Percentiles rank a stretch among this genome's conserved stretches.
Evolutionary conservation across 2,888 invertebrate genomes (phyloP).

Genomic region (Drosophila suboccidentalis): DNA sequence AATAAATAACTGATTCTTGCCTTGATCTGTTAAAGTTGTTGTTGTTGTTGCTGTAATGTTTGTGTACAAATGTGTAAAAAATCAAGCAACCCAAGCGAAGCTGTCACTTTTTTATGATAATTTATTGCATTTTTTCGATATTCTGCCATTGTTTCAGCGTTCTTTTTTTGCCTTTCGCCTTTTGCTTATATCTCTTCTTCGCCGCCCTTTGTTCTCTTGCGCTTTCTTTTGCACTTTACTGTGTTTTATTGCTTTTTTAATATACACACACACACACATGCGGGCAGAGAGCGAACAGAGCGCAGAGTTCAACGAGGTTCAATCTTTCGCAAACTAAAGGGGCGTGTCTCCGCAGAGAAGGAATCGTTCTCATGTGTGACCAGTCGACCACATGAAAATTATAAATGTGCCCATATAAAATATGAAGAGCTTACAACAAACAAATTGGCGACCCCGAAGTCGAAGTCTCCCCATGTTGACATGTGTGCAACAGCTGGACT

Average conservation of each 20-base stretch:
- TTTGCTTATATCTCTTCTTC: slow-evolving; percentile 25
- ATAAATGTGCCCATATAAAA: slow-evolving; percentile 42
- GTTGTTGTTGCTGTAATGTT: slow-evolving; percentile 33
- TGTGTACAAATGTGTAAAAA: slow-evolving; percentile 40
- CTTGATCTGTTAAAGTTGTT: slow-evolving; percentile 22
- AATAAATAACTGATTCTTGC: slow-evolving; percentile 29
- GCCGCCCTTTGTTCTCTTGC: slow-evolving; percentile 49
- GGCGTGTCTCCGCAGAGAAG: slow-evolving; percentile 25
- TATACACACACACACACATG: slow-evolving; percentile 1
- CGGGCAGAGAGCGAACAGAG: neutral
- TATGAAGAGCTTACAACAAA: slow-evolving; percentile 50
- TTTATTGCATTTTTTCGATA: slow-evolving; percentile 68
- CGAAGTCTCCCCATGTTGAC: slow-evolving; percentile 42
- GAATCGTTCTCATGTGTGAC: slow-evolving; percentile 36
- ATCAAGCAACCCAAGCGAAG: slow-evolving; percentile 21
- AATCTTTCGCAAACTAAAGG: slow-evolving; percentile 37
- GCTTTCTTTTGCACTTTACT: slow-evolving; percentile 59
- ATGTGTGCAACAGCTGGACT: slow-evolving; percentile 71
- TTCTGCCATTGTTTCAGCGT: slow-evolving; percentile 47
- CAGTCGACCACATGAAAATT: slow-evolving; percentile 17
- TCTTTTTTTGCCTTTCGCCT: slow-evolving; percentile 8
- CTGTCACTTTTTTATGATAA: slow-evolving; percentile 66
- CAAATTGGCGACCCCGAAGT: slow-evolving; percentile 61
- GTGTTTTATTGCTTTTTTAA: slow-evolving; percentile 40
- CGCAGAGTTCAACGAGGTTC: slow-evolving; percentile 71